Conservation (phyloP, 1,140 invertebrate species). For the Lordiphosa collinella region DNA sequence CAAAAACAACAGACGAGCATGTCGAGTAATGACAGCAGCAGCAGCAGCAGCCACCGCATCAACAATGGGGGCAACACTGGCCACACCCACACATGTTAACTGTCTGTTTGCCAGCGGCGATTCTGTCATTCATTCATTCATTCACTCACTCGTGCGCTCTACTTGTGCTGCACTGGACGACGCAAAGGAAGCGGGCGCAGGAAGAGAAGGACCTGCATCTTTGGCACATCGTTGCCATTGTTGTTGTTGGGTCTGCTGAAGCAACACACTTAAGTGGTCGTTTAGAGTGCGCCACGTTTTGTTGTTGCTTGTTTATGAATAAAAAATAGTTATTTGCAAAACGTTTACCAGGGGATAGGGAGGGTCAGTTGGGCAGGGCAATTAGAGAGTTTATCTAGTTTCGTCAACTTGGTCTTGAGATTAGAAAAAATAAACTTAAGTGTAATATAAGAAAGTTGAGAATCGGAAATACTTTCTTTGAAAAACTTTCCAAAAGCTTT, state of each 20-base stretch:
- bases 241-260: constrained; percentile 36
- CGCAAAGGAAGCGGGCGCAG: neutral
- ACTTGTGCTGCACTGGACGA: constrained; percentile 57
- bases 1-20: constrained; percentile 28
- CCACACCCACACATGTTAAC: constrained; percentile 57
- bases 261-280: constrained; percentile 74
- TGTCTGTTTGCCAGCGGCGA: constrained; percentile 59
- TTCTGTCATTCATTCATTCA: constrained; percentile 56
- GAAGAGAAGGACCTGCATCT: constrained; percentile 27
- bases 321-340: constrained; percentile 77
- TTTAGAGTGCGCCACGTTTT: constrained; percentile 62
- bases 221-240: constrained; percentile 38
- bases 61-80: constrained; percentile 61
- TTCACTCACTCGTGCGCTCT: constrained; percentile 68
- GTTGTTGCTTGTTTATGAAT: constrained; percentile 71
- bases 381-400: neutral
- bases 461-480: no score
- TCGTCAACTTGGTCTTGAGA: no score
- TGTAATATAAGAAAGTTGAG: no score
- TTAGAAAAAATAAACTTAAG: no score
- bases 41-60: constrained; percentile 32
- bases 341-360: constrained; percentile 53
- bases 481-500: no score
- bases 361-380: neutral
- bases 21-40: constrained; percentile 64